Base-by-base conservation (phyloP, 1,140 invertebrate genomes). In the Belonocnema kinseyi region DNA sequence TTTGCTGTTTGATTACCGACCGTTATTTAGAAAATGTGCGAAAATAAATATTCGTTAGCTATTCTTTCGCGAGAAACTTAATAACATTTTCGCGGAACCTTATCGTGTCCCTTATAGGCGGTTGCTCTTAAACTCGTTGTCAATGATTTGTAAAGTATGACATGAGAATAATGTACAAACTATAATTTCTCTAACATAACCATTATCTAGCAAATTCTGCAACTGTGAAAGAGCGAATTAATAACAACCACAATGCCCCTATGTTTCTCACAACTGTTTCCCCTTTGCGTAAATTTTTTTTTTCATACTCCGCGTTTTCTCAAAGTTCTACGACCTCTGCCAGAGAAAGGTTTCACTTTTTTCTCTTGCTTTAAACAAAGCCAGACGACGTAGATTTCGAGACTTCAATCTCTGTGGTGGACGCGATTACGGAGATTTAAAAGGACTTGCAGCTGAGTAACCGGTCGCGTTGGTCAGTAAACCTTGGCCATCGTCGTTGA, bases 351-450 rank as follows among this genome's bases (percentile, higher is more conserved):
- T 33, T 66, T 66, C 14, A 7, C 58, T 21, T 5, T 33, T 66
- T 26, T 66, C 14, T 66, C 58, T 33, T 33, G 26, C 58, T 33
- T 66, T 66, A 66, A 66, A 66, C 58, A 66, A 66, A 66, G 58
- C 21, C 58, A 66, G 58, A 66, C 74, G 46, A 53, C 75, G 70
- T 56, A 52, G 72, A 53, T 77, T 72, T 21, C 77, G 82, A 83
- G 85, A 75, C 78, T 86, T 82, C 77, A 82, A 78, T 80, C 77
- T 72, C 76, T n/a, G 50, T 73, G 76, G 74, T 77, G 73, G 75
- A 84, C 79, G 80, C 81, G 81, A 81, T 84, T 86, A 83, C 79
- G 66, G 78, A 84, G 83, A 87, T 87, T 87, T 87, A 87, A 87
- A 85, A 87, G 85, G 85, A 83, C 81, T 85, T 79, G 81, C 78